Conservation (phyloP, 2,888 invertebrate genomes). For the Sericinus montela region DNA sequence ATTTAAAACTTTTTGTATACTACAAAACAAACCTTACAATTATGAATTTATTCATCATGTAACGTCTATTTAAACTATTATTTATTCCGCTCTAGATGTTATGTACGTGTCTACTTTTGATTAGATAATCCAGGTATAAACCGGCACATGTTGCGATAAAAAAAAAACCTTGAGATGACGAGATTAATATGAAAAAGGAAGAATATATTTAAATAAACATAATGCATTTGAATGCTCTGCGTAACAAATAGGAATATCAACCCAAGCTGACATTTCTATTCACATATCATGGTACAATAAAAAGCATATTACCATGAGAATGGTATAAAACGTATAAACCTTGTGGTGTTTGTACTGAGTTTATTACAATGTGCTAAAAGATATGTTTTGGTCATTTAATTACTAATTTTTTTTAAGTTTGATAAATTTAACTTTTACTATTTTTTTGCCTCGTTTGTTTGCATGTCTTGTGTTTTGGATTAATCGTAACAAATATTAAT, state of each 20-base stretch:
- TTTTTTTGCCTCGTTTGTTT: slow-evolving; percentile 24
- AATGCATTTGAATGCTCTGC: slow-evolving; percentile 40
- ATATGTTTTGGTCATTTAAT: neutral
- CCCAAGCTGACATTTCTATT: no score
- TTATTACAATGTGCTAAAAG: no score
- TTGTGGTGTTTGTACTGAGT: slow-evolving; percentile 30
- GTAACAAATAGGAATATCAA: slow-evolving; percentile 34
- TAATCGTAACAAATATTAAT: neutral
- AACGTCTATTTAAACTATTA: no score
- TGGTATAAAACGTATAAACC: slow-evolving; percentile 35
- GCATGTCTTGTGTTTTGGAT: slow-evolving; percentile 15
- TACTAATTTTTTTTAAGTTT: neutral
- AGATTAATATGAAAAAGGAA: neutral
- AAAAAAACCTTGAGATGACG: no score
- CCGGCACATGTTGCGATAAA: no score
- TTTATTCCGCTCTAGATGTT: no score
- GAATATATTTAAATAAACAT: slow-evolving; percentile 13
- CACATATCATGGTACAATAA: slow-evolving; percentile 30
- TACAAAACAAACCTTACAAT: no score
- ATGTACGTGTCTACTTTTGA: no score
- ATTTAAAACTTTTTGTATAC: no score
- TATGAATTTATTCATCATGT: no score
- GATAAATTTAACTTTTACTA: slow-evolving; percentile 15
- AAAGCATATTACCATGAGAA: slow-evolving; percentile 46
- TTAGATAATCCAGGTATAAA: no score